These are phyloP conservation scores for Chesias legatella DNA, from an alignment of 2,888 invertebrate genomes.

Conservation along the genomic window DNA sequence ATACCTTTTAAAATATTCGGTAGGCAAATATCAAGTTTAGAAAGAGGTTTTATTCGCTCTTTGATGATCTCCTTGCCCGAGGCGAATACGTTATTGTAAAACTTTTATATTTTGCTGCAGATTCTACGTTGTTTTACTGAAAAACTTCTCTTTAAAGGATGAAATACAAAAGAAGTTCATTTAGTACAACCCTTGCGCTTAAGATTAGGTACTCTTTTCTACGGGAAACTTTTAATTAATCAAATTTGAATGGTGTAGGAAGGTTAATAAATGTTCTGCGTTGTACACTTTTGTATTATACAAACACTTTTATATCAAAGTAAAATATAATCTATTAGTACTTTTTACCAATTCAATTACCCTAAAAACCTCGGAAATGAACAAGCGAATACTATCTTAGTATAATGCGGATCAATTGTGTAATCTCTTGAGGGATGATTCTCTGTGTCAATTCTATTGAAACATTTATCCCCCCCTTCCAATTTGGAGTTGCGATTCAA, in stretches of 20 bases:
- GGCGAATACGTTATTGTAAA: slow-evolving; percentile 75
- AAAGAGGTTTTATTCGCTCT: slow-evolving; percentile 58
- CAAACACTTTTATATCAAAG: background rate
- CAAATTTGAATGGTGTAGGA: slow-evolving; percentile 58
- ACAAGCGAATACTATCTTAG: background rate
- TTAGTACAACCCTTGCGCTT: slow-evolving; percentile 68
- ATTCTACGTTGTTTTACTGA: slow-evolving; percentile 74
- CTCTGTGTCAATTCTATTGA: slow-evolving; percentile 43
- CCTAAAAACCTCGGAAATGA: background rate
- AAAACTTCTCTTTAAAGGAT: slow-evolving; percentile 71
- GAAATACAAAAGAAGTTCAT: slow-evolving; percentile 74
- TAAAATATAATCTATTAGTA: no score
- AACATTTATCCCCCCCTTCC: slow-evolving; percentile 43
- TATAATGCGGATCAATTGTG: slow-evolving; percentile 14
- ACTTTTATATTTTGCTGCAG: slow-evolving; percentile 77
- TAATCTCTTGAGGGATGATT: slow-evolving; percentile 18
- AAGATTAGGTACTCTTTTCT: slow-evolving; percentile 66
- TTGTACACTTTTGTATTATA: slow-evolving; percentile 5
- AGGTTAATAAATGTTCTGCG: slow-evolving; percentile 21
- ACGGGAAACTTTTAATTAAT: slow-evolving; percentile 76
- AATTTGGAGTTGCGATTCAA: slow-evolving; percentile 49
- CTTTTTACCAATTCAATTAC: no score
- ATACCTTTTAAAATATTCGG: slow-evolving; percentile 42
- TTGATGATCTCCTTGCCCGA: slow-evolving; percentile 64
- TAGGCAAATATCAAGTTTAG: slow-evolving; percentile 54